Evolutionary conservation across 1,140 invertebrate genomes (phyloP).

Genomic region (Drosophila paulistorum): DNA sequence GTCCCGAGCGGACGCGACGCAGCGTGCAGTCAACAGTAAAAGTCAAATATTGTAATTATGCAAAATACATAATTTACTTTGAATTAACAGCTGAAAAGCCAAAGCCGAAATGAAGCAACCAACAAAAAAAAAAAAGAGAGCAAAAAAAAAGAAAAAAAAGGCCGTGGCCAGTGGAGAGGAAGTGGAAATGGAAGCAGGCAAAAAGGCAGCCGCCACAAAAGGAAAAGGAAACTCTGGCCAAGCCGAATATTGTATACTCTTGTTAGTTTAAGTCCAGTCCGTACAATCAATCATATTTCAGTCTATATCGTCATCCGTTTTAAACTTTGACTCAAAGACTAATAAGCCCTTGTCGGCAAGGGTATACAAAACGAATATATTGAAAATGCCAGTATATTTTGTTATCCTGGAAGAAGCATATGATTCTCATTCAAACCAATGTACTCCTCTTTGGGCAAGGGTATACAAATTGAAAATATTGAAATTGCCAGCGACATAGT

Average conservation of each 20-base stretch:
- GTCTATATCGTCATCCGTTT: too few species aligned
- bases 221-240: too few species aligned
- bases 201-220: slow-evolving; percentile 28
- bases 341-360: too few species aligned
- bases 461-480: slow-evolving; percentile 48
- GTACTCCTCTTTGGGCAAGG: too few species aligned
- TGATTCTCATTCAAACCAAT: too few species aligned
- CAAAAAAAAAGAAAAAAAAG: background rate
- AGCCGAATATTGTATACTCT: too few species aligned
- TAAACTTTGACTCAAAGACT: too few species aligned
- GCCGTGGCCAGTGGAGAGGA: slow-evolving; percentile 20
- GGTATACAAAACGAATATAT: too few species aligned
- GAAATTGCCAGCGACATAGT: slow-evolving; percentile 54
- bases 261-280: too few species aligned
- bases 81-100: slow-evolving; percentile 76
- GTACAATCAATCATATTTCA: too few species aligned
- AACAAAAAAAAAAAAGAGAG: slow-evolving; percentile 18
- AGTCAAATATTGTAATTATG: slow-evolving; percentile 81
- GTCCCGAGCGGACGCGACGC: slow-evolving; percentile 2
- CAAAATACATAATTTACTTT: slow-evolving; percentile 82
- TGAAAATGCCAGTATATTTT: too few species aligned
- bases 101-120: slow-evolving; percentile 23
- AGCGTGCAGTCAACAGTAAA: slow-evolving; percentile 78
- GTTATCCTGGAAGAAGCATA: too few species aligned
- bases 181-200: slow-evolving; percentile 21